Evolutionary conservation across 2,797 vertebrate species (phyloP).

Genomic region (Argyrosomus regius): DNA sequence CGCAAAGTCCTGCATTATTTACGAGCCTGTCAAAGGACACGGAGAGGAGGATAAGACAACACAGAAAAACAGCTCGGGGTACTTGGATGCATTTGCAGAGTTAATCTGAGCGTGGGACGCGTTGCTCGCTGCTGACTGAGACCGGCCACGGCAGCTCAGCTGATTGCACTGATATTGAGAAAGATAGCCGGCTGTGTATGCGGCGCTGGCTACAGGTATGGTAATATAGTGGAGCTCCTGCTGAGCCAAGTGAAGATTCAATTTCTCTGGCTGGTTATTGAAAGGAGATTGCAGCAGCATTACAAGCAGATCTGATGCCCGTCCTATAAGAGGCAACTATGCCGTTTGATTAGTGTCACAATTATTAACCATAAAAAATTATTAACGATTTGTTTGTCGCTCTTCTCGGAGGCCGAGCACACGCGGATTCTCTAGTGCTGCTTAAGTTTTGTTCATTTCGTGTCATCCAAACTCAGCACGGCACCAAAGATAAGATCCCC

Average conservation of each 20-base stretch:
- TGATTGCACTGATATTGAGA: slow-evolving; percentile 32
- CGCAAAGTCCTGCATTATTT: slow-evolving; percentile 68
- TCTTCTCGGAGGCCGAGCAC: not conserved
- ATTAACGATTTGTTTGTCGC: not conserved
- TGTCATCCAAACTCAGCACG: not conserved
- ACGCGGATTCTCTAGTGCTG: not conserved
- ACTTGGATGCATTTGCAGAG: slow-evolving; percentile 45
- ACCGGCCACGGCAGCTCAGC: not conserved
- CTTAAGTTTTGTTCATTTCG: not conserved
- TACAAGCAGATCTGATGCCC: slow-evolving; percentile 6
- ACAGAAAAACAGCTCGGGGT: slow-evolving; percentile 56
- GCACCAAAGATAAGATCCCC: not conserved
- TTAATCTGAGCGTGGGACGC: slow-evolving; percentile 46
- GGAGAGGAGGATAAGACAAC: slow-evolving; percentile 44
- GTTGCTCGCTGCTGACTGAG: slow-evolving; percentile 10
- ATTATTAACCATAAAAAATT: not conserved
- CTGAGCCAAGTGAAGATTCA: slow-evolving; percentile 20
- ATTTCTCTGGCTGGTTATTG: slow-evolving; percentile 32
- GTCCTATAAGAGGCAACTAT: not conserved
- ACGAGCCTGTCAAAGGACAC: slow-evolving; percentile 61
- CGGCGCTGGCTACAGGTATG: not conserved
- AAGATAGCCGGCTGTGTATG: not conserved
- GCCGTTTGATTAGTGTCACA: not conserved
- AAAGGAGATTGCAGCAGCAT: slow-evolving; percentile 23
- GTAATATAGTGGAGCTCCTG: not conserved